phyloP scores from a whole-genome alignment of 1,140 invertebrate species.

The Agrilus planipennis region DNA sequence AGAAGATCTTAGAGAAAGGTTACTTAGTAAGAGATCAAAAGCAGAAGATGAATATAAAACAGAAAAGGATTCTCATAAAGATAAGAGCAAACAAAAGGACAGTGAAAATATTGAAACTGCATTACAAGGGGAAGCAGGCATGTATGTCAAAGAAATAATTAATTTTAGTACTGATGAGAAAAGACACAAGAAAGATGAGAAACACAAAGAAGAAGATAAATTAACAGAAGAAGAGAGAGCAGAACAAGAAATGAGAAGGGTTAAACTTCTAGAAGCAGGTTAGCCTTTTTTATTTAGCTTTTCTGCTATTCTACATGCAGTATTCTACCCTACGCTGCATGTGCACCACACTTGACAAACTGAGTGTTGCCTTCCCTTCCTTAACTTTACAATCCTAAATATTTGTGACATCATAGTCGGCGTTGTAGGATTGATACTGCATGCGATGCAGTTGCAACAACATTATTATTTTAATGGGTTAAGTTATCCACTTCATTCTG shows the following conservation, averaged over 20 bases:
- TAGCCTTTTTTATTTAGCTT: slow-evolving; percentile 13
- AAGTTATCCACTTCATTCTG: no score
- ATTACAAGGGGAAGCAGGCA: slow-evolving; percentile 37
- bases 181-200: slow-evolving; percentile 33
- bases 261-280: slow-evolving; percentile 49
- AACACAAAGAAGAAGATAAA: slow-evolving; percentile 34
- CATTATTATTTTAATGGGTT: no score
- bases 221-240: slow-evolving; percentile 33
- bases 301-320: slow-evolving; percentile 4
- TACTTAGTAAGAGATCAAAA: slow-evolving; percentile 48
- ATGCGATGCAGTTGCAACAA: no score
- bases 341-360: no score
- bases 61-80: slow-evolving; percentile 37
- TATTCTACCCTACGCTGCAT: no score
- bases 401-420: no score
- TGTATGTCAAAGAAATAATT: slow-evolving; percentile 36
- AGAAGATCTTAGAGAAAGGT: slow-evolving; percentile 60
- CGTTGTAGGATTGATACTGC: no score
- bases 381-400: no score
- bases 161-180: slow-evolving; percentile 37
- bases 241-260: slow-evolving; percentile 49
- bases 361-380: no score
- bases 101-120: slow-evolving; percentile 30
- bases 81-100: slow-evolving; percentile 30
- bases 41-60: slow-evolving; percentile 41